A percentile compares a stretch with the other conserved stretches of the same genome.
phyloP scores from a whole-genome alignment of 2,113 vertebrate species.

The Halichoeres trimaculatus region DNA sequence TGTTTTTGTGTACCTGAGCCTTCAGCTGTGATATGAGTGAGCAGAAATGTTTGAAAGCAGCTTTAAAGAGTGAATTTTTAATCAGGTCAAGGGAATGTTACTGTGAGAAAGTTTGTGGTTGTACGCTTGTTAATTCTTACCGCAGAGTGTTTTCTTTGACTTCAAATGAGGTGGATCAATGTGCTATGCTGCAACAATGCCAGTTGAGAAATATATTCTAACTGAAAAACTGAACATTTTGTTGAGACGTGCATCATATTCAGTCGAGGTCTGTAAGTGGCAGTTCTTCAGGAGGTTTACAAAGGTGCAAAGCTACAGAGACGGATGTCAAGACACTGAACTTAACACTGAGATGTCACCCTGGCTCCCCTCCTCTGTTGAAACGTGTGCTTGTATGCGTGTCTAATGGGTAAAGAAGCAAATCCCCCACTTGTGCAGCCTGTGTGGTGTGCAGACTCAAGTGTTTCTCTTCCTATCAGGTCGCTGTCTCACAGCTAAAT shows the following conservation, averaged over 20 bases:
- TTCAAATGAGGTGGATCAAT: too few relatives aligned
- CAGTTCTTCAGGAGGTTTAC: not conserved
- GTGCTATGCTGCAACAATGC: not conserved
- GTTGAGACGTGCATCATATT: not conserved
- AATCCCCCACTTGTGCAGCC: not conserved
- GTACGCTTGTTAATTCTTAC: too few relatives aligned
- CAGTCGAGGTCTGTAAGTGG: not conserved
- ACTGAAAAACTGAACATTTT: not conserved
- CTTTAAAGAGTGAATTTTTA: not conserved
- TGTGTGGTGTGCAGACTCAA: not conserved
- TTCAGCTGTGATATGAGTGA: not conserved
- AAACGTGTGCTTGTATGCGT: slow-evolving; percentile 8
- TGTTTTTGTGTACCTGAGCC: not conserved
- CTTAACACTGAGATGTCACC: not conserved
- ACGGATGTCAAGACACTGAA: slow-evolving; percentile 1
- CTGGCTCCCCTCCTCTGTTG: not conserved
- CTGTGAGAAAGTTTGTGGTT: too few relatives aligned
- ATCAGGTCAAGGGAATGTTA: too few relatives aligned
- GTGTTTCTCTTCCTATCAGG: slow-evolving; percentile 17
- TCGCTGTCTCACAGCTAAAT: slow-evolving; percentile 25
- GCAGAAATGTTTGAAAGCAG: not conserved
- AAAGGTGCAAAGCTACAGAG: not conserved
- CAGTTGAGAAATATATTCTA: not conserved
- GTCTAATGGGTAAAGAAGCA: slow-evolving; percentile 4
- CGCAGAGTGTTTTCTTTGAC: too few relatives aligned